Conservation (phyloP, 2,888 invertebrate species). For the Drosophila lacicola region DNA sequence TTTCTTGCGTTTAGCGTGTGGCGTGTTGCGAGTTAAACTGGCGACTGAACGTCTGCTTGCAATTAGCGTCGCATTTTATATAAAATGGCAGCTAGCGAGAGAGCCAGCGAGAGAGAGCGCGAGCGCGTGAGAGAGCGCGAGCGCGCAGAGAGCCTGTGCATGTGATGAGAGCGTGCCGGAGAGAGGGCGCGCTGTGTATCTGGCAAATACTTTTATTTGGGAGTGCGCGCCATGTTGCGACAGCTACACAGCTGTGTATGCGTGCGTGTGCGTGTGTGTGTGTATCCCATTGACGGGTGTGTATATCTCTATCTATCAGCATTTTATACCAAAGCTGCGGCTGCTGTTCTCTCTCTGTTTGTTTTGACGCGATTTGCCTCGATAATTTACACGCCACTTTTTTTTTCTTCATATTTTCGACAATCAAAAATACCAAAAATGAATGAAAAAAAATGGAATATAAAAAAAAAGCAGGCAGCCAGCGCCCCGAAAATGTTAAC, state of each 20-base stretch:
- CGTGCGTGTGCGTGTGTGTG: slow-evolving; percentile 8
- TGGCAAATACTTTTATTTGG: slow-evolving; percentile 50
- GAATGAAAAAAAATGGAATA: background rate
- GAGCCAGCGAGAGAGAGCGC: slow-evolving; percentile 10
- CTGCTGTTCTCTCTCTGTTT: slow-evolving; percentile 71
- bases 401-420: slow-evolving; percentile 20
- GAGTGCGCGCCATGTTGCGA: slow-evolving; percentile 62
- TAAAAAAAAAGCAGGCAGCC: background rate
- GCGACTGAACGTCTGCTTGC: slow-evolving; percentile 89
- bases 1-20: slow-evolving; percentile 32
- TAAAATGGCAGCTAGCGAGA: slow-evolving; percentile 55
- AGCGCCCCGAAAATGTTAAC: slow-evolving; percentile 24
- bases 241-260: slow-evolving; percentile 32
- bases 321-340: slow-evolving; percentile 41
- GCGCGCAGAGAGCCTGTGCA: slow-evolving; percentile 1
- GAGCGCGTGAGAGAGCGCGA: slow-evolving; percentile 2
- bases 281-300: slow-evolving; percentile 37
- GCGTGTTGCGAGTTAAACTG: slow-evolving; percentile 76
- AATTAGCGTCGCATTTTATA: slow-evolving; percentile 84
- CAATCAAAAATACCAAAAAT: slow-evolving; percentile 1
- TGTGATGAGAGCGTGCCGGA: slow-evolving; percentile 17
- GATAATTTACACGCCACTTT: slow-evolving; percentile 58
- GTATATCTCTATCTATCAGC: slow-evolving; percentile 58
- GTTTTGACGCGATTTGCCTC: slow-evolving; percentile 63
- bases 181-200: slow-evolving; percentile 51